Evolutionary conservation across 2,113 vertebrate genomes (phyloP).

Genomic region (Cavia aperea): DNA sequence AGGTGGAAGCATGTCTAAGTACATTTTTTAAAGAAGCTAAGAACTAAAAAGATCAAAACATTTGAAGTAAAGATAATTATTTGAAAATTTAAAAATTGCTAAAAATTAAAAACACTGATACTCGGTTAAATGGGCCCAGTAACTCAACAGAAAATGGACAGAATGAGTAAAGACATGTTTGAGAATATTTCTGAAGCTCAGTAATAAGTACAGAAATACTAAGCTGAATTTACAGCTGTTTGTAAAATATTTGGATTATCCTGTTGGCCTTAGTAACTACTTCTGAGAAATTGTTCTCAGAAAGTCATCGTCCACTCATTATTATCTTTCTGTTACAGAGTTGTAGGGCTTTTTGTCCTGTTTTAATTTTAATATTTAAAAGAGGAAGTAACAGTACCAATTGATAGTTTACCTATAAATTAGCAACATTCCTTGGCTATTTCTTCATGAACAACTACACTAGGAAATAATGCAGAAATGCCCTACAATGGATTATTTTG

Average conservation of each 20-base stretch:
- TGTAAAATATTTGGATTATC: not conserved
- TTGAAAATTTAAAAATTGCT: not conserved
- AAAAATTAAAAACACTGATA: not conserved
- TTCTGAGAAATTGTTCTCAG: not conserved
- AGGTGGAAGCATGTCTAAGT: not conserved
- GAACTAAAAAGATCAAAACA: not conserved
- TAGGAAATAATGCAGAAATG: not conserved
- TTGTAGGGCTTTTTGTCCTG: not conserved
- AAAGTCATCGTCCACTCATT: not conserved
- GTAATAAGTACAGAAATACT: not conserved
- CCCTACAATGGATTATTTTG: not conserved
- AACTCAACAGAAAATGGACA: not conserved
- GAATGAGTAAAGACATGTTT: not conserved
- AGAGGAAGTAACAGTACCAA: not conserved
- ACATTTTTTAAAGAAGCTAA: not conserved
- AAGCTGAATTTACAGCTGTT: not conserved
- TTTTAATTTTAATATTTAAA: conserved; percentile 18
- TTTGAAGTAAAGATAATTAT: not conserved
- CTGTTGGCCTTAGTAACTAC: not conserved
- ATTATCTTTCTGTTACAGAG: not conserved
- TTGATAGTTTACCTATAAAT: not conserved
- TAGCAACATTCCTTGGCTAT: not conserved
- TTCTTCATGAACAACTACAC: conserved; percentile 10
- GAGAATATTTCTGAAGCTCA: not conserved
- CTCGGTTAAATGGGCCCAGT: not conserved